Conservation (phyloP, 2,888 invertebrate genomes). For the Malacosoma neustria region DNA sequence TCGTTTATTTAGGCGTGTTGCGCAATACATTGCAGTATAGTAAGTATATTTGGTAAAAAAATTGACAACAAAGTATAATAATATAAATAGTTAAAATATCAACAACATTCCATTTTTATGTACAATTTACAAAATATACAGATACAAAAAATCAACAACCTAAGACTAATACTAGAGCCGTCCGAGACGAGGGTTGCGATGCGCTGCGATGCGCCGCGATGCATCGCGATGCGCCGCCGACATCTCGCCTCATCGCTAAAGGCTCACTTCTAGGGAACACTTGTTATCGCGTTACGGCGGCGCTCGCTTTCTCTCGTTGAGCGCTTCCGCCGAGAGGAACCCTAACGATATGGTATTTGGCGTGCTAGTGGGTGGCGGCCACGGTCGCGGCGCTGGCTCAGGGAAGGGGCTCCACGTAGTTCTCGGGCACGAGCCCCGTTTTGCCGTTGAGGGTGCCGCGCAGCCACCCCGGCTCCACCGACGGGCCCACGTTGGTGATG, state of each 20-base stretch:
- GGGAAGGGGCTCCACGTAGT: constrained; percentile 93
- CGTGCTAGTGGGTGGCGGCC: constrained; percentile 8
- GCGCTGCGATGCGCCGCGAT: too few relatives aligned
- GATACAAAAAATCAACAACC: constrained; percentile 54
- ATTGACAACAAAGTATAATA: constrained; percentile 64
- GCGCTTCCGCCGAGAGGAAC: background rate
- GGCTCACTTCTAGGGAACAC: constrained; percentile 14
- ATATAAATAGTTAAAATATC: constrained; percentile 68
- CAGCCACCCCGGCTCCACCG: constrained; percentile 98
- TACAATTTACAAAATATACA: constrained; percentile 70
- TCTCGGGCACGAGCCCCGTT: constrained; percentile 95
- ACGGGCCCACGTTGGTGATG: constrained; percentile 94
- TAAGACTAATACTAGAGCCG: constrained; percentile 19
- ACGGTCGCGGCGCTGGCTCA: constrained; percentile 44
- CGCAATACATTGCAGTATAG: constrained; percentile 38
- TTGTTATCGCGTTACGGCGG: constrained; percentile 6
- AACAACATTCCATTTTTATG: constrained; percentile 68
- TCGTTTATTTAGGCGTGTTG: constrained; percentile 15
- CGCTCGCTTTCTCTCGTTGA: background rate
- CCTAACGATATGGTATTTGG: constrained; percentile 26
- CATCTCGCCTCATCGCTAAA: background rate
- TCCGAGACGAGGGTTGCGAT: background rate
- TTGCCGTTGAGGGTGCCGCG: constrained; percentile 95
- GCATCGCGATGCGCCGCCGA: background rate
- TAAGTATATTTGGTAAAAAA: constrained; percentile 72